Base-by-base conservation (phyloP, 2,888 invertebrate species). In the Chironomus tentans region DNA sequence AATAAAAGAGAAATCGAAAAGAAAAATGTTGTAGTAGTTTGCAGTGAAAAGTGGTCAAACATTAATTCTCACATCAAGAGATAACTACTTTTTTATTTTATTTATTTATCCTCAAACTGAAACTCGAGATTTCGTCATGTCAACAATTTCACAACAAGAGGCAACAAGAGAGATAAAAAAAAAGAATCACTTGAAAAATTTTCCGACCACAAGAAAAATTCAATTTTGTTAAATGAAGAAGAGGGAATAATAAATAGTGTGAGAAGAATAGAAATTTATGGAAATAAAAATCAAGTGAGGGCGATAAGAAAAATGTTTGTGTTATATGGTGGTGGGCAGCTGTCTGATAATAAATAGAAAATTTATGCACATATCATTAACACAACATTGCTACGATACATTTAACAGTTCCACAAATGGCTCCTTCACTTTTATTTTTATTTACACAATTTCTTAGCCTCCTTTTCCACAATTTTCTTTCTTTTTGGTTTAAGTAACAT, bases 311-410 rank as follows among this genome's bases (percentile, higher is more conserved):
- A 74, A 74, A 74, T 68, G 48, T 38, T 38, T 38, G 38, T 38
- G 38, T 38, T n/a, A n/a, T n/a, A 10, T 38, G 38, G 38, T 10
- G 38, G 38, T 38, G 48, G 47, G 74, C 10, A 22, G 21, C 18
- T 12, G 22, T 38, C 72, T 70, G 72, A 72, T 72, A 72, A 72
- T 74, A 74, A 74, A 74, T 74, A 65, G 68, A 46, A 56, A 74
- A 74, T 68, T 74, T 74, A 74, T 74, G 74, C 74, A 68, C 74
- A 74, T 74, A 68, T 72, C 62, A 72, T 72, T 72, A 72, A 72
- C 38, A 38, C 72, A 72, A 24, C 72, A 71, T 71, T 28, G 21
- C 22, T 18, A 61, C 72, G 61, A 62, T 62, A 72, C 72, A 62
- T 62, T 72, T 50, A 72, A 38, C 62, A 62, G 18, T 72, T 62